Evolutionary conservation across 2,888 invertebrate genomes (phyloP), one percentile per base, ranked within the genome.

Genomic region (Serrognathus titanus): DNA sequence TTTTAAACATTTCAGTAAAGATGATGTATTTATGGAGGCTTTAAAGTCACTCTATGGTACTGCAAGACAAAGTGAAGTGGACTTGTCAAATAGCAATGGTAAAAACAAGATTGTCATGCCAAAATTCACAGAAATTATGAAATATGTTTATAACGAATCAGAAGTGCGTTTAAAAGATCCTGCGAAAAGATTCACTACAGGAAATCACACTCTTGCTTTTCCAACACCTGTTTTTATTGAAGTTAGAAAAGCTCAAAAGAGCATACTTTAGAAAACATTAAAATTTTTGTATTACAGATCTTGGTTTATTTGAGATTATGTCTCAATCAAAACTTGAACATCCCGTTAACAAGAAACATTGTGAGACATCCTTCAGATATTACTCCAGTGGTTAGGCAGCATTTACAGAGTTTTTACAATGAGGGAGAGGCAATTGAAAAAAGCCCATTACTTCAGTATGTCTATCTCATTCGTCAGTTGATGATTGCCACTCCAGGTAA

Each of bases 11-110:
- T 72, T 49, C 66, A 88, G 88, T 58, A 89, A 90, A 78, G 89
- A 88, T 56, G 90, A 92, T 69, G 86, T 90, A 39, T 84, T 85
- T 47, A 81, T 81, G 4, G 90, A 90, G 78, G 90, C 91, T 0
- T 73, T 85, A 35, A 89, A 88, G 76, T 83, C 86, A 57, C 75
- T 94, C 6, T 92, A 92, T 71, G 89, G 89, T 0, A 84, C 85
- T 7, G 81, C 85, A 0, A 82, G 86, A 7, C 82, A 81, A 66
- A 78, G 76, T 63, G 81, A 82, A 47, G 75, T 82, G 0, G 80
- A 82, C 68, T 63, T 76, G 45, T 68, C 75, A 1, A 31, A 6
- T 31, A 65, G 67, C 24, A 64, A 62, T 8, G 63, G 65, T 9
- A 63, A 64, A 47, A 61, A 70, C 53, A 71, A 76, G 64, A 73